Conservation (phyloP, 2,888 invertebrate species). For the Caenorhabditis plicata region DNA sequence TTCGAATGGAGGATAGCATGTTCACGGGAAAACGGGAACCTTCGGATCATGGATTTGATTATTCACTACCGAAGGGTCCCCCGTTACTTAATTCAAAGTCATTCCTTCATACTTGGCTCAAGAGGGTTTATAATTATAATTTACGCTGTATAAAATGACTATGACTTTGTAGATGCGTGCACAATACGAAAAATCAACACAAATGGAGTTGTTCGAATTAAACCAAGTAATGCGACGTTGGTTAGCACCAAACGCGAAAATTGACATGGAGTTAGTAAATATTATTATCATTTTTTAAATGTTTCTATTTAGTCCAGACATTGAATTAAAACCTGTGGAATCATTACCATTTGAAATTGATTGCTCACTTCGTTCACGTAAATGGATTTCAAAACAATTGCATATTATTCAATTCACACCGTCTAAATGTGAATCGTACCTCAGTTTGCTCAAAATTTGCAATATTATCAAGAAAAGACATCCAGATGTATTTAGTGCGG, state of each 20-base stretch:
- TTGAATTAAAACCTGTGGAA: background rate
- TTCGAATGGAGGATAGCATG: constrained; percentile 16
- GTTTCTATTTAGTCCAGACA: background rate
- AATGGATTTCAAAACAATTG: constrained; percentile 4
- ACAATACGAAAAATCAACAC: constrained; percentile 3
- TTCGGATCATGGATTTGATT: background rate
- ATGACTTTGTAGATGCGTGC: too few relatives aligned
- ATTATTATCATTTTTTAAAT: background rate
- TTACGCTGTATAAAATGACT: too few relatives aligned
- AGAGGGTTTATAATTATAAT: constrained; percentile 18
- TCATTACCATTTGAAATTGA: constrained; percentile 9
- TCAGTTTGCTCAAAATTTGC: too few relatives aligned
- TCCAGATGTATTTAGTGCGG: constrained; percentile 18
- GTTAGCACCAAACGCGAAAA: background rate
- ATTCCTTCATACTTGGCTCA: constrained; percentile 21
- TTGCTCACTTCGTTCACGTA: constrained; percentile 8
- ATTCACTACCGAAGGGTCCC: constrained; percentile 2
- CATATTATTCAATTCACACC: constrained; percentile 2
- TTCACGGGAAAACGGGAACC: constrained; percentile 10
- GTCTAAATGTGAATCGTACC: too few relatives aligned
- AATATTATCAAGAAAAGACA: constrained; percentile 3
- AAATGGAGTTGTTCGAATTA: constrained; percentile 1
- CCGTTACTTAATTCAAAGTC: constrained; percentile 8
- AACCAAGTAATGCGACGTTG: background rate
- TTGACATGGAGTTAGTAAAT: background rate